phyloP scores from a whole-genome alignment of 2,797 vertebrate species.

The Syngnathus rostellatus region DNA sequence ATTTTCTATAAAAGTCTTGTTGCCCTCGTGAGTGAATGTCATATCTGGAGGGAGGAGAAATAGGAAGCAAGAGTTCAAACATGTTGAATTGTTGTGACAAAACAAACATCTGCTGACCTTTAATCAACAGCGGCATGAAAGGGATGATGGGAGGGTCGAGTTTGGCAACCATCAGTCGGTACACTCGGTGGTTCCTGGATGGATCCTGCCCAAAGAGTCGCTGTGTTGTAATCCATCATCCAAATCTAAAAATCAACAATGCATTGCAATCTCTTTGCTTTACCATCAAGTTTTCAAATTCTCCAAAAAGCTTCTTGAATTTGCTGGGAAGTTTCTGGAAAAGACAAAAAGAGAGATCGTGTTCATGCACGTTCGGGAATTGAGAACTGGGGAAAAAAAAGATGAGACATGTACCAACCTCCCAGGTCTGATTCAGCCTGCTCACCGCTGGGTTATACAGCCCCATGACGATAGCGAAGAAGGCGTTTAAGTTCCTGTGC shows the following conservation, averaged over 20 bases:
- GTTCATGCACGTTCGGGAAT: neutral
- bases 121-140: slow-evolving; percentile 97
- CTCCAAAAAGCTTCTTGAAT: slow-evolving; percentile 94
- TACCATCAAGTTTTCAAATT: slow-evolving; percentile 99
- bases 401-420: slow-evolving; percentile 72
- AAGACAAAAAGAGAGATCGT: slow-evolving; percentile 10
- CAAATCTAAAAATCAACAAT: neutral
- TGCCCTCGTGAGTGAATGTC: slow-evolving; percentile 98
- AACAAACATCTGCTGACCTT: slow-evolving; percentile 74
- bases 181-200: slow-evolving; percentile 92
- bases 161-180: slow-evolving; percentile 88
- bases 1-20: slow-evolving; percentile 92
- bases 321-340: slow-evolving; percentile 97
- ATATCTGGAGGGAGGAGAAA: slow-evolving; percentile 73
- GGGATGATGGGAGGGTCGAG: slow-evolving; percentile 93
- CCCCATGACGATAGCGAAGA: slow-evolving; percentile 95
- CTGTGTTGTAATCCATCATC: slow-evolving; percentile 29
- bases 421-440: slow-evolving; percentile 90
- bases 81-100: neutral
- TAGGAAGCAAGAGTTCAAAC: neutral
- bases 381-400: neutral
- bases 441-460: slow-evolving; percentile 94
- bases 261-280: slow-evolving; percentile 36
- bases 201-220: slow-evolving; percentile 79
- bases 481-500: slow-evolving; percentile 92